Evolutionary conservation across 2,797 vertebrate species (phyloP).

Genomic region (Lacerta agilis): DNA sequence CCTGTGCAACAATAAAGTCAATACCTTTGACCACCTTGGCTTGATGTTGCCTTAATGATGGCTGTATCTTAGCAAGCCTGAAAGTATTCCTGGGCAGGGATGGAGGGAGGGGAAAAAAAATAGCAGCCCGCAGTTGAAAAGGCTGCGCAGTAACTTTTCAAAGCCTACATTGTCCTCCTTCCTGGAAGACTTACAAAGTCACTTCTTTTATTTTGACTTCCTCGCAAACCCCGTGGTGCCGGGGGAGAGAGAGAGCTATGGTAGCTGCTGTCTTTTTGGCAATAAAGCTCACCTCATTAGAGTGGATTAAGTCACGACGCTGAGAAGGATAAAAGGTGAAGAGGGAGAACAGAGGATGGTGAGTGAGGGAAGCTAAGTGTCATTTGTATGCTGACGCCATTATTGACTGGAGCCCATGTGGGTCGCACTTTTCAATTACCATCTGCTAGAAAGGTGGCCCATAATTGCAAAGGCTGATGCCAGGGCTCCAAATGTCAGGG

Average conservation of each 20-base stretch:
- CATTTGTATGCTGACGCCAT: slow-evolving; percentile 81
- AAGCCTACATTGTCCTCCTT: slow-evolving; percentile 29
- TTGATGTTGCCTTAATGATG: not conserved
- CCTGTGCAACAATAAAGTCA: slow-evolving; percentile 29
- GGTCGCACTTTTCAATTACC: slow-evolving; percentile 87
- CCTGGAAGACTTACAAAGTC: slow-evolving; percentile 65
- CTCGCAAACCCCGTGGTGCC: slow-evolving; percentile 66
- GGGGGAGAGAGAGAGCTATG: slow-evolving; percentile 66
- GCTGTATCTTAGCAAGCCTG: not conserved
- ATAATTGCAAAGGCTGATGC: slow-evolving; percentile 87
- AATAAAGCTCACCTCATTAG: slow-evolving; percentile 83
- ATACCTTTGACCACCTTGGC: slow-evolving; percentile 41
- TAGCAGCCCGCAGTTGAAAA: slow-evolving; percentile 13
- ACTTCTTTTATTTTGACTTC: slow-evolving; percentile 55
- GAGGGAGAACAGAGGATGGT: slow-evolving; percentile 70
- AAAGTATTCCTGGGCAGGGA: slow-evolving; percentile 28
- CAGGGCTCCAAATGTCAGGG: slow-evolving; percentile 82
- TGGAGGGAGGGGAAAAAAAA: not conserved
- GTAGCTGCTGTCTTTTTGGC: slow-evolving; percentile 73
- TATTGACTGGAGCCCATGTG: slow-evolving; percentile 86
- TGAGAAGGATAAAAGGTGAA: slow-evolving; percentile 86
- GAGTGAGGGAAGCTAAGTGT: slow-evolving; percentile 69
- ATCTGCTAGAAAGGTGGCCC: slow-evolving; percentile 85
- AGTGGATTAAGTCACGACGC: slow-evolving; percentile 85
- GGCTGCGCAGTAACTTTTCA: slow-evolving; percentile 41